phyloP scores from a whole-genome alignment of 2,113 vertebrate genomes.

The Tachuris rubrigastra region DNA sequence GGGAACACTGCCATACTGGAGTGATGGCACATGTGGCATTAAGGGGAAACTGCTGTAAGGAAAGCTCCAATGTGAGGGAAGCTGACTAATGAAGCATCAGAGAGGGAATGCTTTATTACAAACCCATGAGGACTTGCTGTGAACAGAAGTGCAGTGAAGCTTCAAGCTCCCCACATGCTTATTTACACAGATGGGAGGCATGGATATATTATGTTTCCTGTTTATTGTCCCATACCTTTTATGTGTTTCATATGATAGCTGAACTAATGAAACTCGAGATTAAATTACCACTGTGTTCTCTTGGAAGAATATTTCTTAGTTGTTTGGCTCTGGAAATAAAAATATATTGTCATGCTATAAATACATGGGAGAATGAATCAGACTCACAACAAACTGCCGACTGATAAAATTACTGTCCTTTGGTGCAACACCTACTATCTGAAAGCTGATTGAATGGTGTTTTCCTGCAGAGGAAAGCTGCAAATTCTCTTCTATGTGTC shows the following conservation, averaged over 20 bases:
- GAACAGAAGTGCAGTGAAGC: background rate
- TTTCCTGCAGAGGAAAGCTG: background rate
- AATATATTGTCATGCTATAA: background rate
- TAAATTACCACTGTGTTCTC: background rate
- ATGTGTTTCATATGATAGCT: background rate
- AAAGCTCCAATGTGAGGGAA: background rate
- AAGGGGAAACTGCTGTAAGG: background rate
- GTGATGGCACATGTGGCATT: background rate
- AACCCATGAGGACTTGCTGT: background rate
- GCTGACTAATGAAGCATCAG: background rate
- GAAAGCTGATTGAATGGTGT: background rate
- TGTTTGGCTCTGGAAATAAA: background rate
- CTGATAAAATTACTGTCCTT: background rate
- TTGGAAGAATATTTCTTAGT: background rate
- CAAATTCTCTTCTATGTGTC: background rate
- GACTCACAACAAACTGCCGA: background rate
- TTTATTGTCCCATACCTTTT: background rate
- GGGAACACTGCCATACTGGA: background rate
- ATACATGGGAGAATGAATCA: background rate
- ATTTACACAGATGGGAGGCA: background rate
- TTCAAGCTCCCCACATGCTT: background rate
- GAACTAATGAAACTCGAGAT: slow-evolving; percentile 34
- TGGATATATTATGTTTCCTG: background rate
- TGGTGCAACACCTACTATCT: background rate
- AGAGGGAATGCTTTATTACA: background rate